A percentile compares a stretch with the other conserved stretches of the same genome.
These are phyloP conservation scores for Tachuris rubrigastra DNA, from an alignment of 2,113 vertebrate genomes.

Conservation along the genomic window DNA sequence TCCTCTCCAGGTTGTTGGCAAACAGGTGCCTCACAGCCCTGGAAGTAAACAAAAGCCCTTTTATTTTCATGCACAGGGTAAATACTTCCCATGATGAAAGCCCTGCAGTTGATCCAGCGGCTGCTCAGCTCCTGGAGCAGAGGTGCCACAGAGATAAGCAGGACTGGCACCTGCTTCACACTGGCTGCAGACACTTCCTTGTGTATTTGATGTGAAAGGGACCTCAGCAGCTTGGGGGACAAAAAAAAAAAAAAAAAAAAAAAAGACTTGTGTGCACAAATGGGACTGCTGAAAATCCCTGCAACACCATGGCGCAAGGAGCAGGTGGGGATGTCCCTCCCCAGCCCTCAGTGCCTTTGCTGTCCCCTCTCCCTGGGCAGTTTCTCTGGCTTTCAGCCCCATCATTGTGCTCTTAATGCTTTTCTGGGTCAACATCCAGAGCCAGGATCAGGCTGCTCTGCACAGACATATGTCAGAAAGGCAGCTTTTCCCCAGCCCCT, in stretches of 20 bases:
- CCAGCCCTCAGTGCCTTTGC: background rate
- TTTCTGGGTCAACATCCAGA: accelerated
- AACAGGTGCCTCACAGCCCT: background rate
- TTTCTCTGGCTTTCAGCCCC: background rate
- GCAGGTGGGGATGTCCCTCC: background rate
- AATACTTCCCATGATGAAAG: background rate
- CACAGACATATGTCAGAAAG: background rate
- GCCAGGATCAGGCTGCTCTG: background rate
- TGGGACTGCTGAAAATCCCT: background rate
- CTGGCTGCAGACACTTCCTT: background rate
- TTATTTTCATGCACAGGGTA: background rate
- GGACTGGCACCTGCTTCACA: background rate
- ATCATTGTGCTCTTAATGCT: background rate
- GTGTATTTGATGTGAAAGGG: background rate
- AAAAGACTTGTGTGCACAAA: background rate
- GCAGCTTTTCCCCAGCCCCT: background rate
- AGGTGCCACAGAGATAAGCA: background rate
- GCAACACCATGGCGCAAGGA: background rate
- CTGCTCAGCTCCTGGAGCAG: background rate
- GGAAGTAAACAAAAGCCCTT: slow-evolving; percentile 9
- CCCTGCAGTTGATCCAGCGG: background rate
- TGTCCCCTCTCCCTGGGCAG: background rate
- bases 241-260: background rate
- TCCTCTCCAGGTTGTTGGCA: background rate
- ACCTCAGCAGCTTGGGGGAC: background rate